Conservation (phyloP, 2,888 invertebrate species). For the Pheosia tremula region DNA sequence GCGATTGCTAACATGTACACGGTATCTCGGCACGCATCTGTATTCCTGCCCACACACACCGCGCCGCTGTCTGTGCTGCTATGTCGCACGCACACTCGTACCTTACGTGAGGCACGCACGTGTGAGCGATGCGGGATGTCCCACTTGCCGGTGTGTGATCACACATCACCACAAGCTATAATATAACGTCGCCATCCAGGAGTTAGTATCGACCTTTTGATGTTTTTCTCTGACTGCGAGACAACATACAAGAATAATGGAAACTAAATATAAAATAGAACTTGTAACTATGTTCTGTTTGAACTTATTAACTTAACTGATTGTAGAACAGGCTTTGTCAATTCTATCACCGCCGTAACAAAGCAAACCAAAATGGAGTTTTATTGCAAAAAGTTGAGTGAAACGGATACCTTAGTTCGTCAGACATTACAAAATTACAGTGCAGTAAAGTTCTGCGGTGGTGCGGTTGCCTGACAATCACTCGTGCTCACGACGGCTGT, state of each 20-base stretch:
- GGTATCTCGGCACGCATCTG: neutral
- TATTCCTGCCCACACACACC: neutral
- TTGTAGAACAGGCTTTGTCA: neutral
- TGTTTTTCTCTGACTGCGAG: no score
- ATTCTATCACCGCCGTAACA: neutral
- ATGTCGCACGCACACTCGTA: neutral
- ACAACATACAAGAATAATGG: neutral
- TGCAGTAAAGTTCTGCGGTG: neutral
- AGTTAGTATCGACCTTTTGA: neutral
- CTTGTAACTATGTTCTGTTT: neutral
- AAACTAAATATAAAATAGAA: neutral
- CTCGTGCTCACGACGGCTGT: slow-evolving; percentile 1
- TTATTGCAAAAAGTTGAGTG: neutral
- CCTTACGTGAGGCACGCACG: neutral
- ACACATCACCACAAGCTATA: neutral
- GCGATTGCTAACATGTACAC: neutral
- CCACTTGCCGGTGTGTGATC: neutral
- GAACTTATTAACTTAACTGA: neutral
- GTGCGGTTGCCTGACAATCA: neutral
- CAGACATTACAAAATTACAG: neutral
- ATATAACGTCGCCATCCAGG: no score
- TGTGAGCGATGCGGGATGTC: neutral
- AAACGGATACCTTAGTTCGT: neutral
- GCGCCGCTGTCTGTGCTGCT: neutral
- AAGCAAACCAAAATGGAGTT: neutral